Conservation (phyloP, 2,888 invertebrate genomes). For the Drosophila meridiana region DNA sequence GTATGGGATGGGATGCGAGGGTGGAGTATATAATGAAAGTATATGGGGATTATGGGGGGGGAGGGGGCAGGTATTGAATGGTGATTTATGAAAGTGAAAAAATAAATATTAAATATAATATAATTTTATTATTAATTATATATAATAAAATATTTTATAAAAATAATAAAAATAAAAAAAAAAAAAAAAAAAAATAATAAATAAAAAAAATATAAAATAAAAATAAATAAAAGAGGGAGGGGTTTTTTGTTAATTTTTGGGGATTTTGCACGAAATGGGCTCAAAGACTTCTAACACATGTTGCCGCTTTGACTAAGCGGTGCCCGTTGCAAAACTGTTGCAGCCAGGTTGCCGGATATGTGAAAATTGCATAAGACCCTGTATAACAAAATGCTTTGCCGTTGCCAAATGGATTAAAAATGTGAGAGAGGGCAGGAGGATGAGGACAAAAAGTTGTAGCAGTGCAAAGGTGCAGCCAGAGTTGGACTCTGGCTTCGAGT, state of each 20-base stretch:
- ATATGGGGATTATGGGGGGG: no score
- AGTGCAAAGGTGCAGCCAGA: constrained; percentile 56
- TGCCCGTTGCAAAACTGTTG: constrained; percentile 31
- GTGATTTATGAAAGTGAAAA: no score
- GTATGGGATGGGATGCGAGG: no score
- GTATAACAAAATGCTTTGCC: constrained; percentile 67
- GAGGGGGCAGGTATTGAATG: no score
- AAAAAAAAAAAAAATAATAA: no score
- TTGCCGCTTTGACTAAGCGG: constrained; percentile 41
- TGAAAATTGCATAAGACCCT: constrained; percentile 72
- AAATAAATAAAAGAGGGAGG: no score
- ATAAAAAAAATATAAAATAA: no score
- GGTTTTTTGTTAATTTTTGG: constrained; percentile 75
- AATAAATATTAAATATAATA: no score
- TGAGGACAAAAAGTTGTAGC: constrained; percentile 27
- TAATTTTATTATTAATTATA: no score
- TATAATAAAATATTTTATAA: no score
- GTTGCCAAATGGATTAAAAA: constrained; percentile 41
- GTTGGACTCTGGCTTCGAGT: constrained; percentile 9
- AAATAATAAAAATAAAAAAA: no score
- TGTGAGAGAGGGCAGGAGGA: not conserved
- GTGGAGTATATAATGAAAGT: no score
- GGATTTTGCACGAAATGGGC: constrained; percentile 58
- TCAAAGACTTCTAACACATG: constrained; percentile 67
- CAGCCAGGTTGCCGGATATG: constrained; percentile 50